These are phyloP conservation scores for Xiphophorus hellerii DNA, from an alignment of 2,113 vertebrate species.

Conservation along the genomic window DNA sequence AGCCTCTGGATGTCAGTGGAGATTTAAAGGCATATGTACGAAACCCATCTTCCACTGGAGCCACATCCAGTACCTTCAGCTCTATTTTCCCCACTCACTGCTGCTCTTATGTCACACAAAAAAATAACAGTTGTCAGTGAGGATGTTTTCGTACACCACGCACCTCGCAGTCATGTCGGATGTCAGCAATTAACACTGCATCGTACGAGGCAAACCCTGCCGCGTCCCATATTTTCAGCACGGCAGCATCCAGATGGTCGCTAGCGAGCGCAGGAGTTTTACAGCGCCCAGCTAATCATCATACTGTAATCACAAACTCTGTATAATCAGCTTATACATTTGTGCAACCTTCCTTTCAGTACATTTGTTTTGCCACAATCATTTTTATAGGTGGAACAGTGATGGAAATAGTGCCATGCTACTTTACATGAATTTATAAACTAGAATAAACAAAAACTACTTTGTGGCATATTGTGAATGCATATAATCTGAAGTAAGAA, in stretches of 20 bases:
- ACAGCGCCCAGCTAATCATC: conserved; percentile 6
- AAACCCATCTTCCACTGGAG: conserved; percentile 26
- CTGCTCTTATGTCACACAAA: not conserved
- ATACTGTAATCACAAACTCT: conserved; percentile 1
- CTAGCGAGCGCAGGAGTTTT: conserved; percentile 14
- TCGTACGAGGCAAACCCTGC: conserved; percentile 36
- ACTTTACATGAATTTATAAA: no score
- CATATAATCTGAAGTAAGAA: not conserved
- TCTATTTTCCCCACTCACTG: not conserved
- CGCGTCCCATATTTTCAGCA: conserved; percentile 25
- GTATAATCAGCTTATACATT: conserved; percentile 4
- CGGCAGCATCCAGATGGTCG: conserved; percentile 34
- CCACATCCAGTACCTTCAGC: not conserved
- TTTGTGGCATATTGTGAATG: no score
- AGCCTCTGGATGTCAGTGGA: conserved; percentile 36
- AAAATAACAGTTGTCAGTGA: conserved; percentile 2
- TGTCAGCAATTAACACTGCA: conserved; percentile 14
- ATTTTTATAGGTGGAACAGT: not conserved
- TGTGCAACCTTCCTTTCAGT: not conserved
- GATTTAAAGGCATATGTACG: conserved; percentile 28
- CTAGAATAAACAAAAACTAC: no score
- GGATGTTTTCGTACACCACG: not conserved
- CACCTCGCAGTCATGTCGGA: conserved; percentile 3
- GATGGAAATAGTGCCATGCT: no score
- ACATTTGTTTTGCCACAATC: not conserved